Conservation (phyloP, 2,797 vertebrate species). For the Ctenosaura bakeri region DNA sequence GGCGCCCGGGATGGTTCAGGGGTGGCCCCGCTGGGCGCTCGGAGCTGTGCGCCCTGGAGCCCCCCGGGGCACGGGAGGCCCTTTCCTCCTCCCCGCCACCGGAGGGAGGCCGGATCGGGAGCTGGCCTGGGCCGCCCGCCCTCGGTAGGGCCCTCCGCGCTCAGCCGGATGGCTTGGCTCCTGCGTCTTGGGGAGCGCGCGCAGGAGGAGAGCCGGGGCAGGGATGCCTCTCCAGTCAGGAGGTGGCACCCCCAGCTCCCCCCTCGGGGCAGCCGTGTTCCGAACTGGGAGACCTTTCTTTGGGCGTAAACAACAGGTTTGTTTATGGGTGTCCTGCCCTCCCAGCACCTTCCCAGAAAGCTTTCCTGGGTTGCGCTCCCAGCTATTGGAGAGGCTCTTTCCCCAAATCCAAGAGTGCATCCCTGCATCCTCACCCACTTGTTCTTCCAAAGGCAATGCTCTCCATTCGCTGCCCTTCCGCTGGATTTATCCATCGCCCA, state of each 20-base stretch:
- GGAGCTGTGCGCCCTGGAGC: no score
- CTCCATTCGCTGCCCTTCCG: not conserved
- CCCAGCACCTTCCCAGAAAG: not conserved
- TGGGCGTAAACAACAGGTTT: not conserved
- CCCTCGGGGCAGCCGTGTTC: no score
- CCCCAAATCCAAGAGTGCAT: not conserved
- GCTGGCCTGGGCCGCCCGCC: no score
- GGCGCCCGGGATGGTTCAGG: no score
- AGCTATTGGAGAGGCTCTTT: not conserved
- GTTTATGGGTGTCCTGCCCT: no score
- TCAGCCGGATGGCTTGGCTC: no score
- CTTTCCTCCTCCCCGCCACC: not conserved
- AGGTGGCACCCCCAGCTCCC: no score
- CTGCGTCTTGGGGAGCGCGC: no score
- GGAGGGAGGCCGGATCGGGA: no score
- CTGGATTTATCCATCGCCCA: not conserved
- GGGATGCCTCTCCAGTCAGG: not conserved
- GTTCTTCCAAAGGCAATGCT: not conserved
- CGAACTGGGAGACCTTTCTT: not conserved
- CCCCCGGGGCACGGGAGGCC: no score
- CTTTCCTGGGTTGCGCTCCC: not conserved
- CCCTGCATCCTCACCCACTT: not conserved
- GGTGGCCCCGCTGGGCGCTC: no score
- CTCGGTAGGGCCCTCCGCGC: no score
- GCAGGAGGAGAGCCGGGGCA: not conserved